Conservation (phyloP, 2,113 vertebrate species). For the Mesembrinibis cayennensis region DNA sequence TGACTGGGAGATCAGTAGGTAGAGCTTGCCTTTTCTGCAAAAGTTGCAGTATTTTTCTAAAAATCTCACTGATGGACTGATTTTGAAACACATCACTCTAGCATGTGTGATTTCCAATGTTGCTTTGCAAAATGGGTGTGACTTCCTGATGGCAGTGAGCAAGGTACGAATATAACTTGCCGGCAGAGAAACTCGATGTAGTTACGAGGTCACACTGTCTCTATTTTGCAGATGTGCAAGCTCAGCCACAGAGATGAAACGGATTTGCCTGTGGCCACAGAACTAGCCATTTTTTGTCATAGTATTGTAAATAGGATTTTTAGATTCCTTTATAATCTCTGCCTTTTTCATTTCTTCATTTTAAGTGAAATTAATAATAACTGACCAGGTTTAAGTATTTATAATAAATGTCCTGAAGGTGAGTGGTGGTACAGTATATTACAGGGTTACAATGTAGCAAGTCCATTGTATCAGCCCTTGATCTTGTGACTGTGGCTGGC, state of each 20-base stretch:
- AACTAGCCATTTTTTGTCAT: not conserved
- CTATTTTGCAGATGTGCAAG: not conserved
- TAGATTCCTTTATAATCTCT: not conserved
- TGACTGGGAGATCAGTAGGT: not conserved
- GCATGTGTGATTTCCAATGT: not conserved
- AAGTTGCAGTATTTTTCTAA: not conserved
- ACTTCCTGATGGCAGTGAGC: not conserved
- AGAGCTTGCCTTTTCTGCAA: not conserved
- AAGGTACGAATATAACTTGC: not conserved
- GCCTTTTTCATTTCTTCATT: not conserved
- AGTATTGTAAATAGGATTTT: not conserved
- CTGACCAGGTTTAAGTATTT: not conserved
- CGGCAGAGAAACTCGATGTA: fast-evolving
- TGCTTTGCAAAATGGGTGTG: not conserved
- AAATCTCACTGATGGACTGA: not conserved
- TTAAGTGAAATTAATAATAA: not conserved
- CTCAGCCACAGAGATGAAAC: not conserved
- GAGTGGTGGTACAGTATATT: not conserved
- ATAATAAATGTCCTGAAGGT: not conserved
- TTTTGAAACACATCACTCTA: not conserved
- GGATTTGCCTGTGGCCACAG: not conserved
- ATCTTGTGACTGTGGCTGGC: not conserved
- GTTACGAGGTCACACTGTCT: not conserved
- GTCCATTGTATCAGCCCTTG: not conserved
- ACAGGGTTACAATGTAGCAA: not conserved